phyloP scores from a whole-genome alignment of 2,113 vertebrate genomes.

The Leucoraja erinaceus region DNA sequence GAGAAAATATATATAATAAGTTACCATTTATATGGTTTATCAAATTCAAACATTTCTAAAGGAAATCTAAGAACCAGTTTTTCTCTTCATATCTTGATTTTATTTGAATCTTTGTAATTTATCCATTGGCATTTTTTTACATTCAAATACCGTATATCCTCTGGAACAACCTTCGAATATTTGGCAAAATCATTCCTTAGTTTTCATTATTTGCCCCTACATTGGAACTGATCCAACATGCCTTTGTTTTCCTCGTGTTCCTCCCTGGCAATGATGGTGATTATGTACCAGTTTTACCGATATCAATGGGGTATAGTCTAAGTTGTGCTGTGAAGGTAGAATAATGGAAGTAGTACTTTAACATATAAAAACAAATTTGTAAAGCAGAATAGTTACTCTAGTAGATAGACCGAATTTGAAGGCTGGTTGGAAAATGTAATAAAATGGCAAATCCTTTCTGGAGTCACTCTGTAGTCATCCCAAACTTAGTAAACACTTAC shows the following conservation, averaged over 20 bases:
- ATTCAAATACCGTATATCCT: too few species aligned
- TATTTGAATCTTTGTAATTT: neutral
- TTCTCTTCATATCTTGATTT: neutral
- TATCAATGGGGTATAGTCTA: neutral
- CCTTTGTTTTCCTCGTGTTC: neutral
- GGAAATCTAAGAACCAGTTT: neutral
- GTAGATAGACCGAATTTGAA: neutral
- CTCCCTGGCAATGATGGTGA: neutral
- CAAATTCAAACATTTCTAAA: neutral
- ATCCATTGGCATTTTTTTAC: too few species aligned
- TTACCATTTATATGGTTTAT: neutral
- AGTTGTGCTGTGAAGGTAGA: neutral
- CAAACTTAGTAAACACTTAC: neutral
- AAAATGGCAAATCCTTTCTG: neutral
- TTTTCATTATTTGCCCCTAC: neutral
- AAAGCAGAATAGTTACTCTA: neutral
- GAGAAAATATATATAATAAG: neutral
- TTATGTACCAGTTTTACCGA: neutral
- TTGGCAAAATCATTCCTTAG: neutral
- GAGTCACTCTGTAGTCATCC: neutral
- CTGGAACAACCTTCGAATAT: neutral
- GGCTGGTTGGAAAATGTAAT: neutral
- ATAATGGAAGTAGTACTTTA: neutral
- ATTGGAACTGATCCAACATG: neutral
- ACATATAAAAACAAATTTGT: neutral